Evolutionary conservation across 2,113 vertebrate species (phyloP).

Genomic region (Carlito syrichta): DNA sequence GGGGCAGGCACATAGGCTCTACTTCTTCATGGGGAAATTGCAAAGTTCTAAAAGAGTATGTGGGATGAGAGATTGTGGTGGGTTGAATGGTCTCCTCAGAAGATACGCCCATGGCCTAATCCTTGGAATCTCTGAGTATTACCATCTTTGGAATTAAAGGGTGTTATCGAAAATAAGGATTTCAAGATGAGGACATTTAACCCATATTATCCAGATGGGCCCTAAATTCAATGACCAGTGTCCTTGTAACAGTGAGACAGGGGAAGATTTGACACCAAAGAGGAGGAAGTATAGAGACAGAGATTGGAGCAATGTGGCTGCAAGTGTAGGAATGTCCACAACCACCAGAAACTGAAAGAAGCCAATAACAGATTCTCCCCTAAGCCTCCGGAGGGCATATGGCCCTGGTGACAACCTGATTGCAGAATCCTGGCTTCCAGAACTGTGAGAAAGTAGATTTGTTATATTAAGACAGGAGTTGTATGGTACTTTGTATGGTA

Average conservation of each 20-base stretch:
- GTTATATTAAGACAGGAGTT: not conserved
- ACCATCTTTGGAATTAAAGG: not conserved
- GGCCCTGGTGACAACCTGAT: not conserved
- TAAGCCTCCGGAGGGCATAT: not conserved
- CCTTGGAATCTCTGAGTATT: not conserved
- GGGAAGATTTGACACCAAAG: not conserved
- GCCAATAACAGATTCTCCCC: not conserved
- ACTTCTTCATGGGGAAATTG: accelerated
- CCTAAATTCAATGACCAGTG: not conserved
- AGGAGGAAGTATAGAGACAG: not conserved
- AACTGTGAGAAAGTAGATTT: not conserved
- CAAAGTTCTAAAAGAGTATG: not conserved
- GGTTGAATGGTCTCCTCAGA: not conserved
- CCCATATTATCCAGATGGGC: not conserved
- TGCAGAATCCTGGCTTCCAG: not conserved
- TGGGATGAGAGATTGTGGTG: not conserved
- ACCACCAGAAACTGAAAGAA: not conserved
- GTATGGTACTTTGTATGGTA: not conserved
- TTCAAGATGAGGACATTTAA: not conserved
- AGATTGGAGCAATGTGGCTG: accelerated
- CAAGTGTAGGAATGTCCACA: accelerated
- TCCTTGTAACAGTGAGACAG: not conserved
- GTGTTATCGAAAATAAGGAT: not conserved
- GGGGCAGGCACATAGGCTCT: not conserved
- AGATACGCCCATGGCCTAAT: not conserved